phyloP scores from a whole-genome alignment of 2,797 vertebrate species.

The Hoplostethus mediterraneus region DNA sequence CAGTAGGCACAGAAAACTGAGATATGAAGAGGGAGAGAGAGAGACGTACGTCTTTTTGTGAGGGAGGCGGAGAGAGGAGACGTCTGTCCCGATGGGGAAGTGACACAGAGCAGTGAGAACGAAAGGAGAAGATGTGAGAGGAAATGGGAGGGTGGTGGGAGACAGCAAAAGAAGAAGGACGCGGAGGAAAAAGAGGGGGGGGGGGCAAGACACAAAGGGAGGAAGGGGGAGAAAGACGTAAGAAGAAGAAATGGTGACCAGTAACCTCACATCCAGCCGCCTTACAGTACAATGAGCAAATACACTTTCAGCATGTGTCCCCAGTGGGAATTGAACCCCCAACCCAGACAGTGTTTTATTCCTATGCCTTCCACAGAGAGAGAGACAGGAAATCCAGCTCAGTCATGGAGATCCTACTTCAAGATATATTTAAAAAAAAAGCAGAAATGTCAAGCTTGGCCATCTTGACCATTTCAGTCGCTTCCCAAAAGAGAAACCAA shows the following conservation, averaged over 20 bases:
- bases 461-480: not conserved
- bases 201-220: no score
- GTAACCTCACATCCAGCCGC: not conserved
- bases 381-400: not conserved
- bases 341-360: not conserved
- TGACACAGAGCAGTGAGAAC: not conserved
- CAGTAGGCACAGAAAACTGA: not conserved
- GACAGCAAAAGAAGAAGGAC: not conserved
- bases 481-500: not conserved
- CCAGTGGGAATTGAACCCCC: not conserved
- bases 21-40: not conserved
- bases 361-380: not conserved
- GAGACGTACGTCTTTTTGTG: not conserved
- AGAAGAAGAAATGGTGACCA: not conserved
- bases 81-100: not conserved
- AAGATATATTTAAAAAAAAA: no score
- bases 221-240: no score
- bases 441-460: no score
- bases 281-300: not conserved
- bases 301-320: no score
- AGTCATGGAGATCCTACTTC: not conserved
- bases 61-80: not conserved
- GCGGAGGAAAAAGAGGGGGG: no score
- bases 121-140: not conserved
- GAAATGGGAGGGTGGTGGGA: conserved; percentile 1